Base-by-base conservation (phyloP, 1,140 invertebrate genomes). In the Lysiphlebus fabarum region DNA sequence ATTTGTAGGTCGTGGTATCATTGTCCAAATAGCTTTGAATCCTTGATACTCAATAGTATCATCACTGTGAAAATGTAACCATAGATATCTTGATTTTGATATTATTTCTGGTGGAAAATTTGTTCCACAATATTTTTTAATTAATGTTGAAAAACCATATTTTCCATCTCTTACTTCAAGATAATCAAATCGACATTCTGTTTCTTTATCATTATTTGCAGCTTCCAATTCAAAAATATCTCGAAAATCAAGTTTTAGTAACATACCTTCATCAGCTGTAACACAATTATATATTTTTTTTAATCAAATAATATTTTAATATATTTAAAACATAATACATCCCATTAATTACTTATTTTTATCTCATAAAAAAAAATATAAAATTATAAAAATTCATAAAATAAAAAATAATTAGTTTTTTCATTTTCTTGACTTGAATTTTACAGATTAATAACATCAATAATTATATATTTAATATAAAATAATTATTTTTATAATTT, bases 21-120 rank as follows among this genome's bases (percentile, higher is more conserved):
- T 87, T 51, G 78, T 82, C 73, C 89, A 92, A 2, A 93, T 85
- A 4, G 90, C 92, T 63, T 84, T 85, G 74, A 96, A 95, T 2
- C 93, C 93, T 12, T 77, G 79, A 67, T 89, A 90, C 72, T 93
- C 87, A 62, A 95, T 91, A 65, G 86, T 90, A 57, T 90, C 88
- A 67, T 96, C 92, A 1, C 90, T 91, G 55, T 85, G 84, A 77
- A 96, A 96, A 48, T 86, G 82, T 10, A 95, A 78, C 91, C 91
- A 95, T 33, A 96, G 82, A 71, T 87, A 86, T 11, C 89, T 81
- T 45, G 87, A 86, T 43, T 86, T 84, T 5, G 90, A 92, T 34
- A 84, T 85, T 61, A 94, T 85, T 69, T 88, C 84, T 2, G 86
- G 86, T 7, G 93, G 92, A 70, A 91, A 92, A 53, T 84, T 81